phyloP scores from a whole-genome alignment of 2,797 vertebrate genomes.

The Ceryle rudis region DNA sequence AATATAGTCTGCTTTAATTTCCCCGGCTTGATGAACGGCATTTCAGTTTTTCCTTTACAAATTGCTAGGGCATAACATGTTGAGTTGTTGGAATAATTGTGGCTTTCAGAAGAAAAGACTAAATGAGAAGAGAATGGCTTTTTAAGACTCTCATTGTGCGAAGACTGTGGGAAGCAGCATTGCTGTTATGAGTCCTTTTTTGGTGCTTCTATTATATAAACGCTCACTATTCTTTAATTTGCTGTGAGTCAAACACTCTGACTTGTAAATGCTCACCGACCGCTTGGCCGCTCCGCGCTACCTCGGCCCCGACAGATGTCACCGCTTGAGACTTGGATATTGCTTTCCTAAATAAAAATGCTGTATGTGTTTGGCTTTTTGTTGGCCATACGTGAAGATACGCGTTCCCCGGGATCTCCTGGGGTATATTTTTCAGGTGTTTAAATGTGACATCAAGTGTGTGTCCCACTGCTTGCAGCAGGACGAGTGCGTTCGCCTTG shows the following conservation, averaged over 20 bases:
- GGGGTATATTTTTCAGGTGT: background rate
- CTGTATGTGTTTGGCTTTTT: background rate
- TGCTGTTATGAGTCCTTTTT: background rate
- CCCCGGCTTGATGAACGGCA: background rate
- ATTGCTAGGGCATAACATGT: background rate
- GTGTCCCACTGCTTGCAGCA: background rate
- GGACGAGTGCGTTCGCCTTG: background rate
- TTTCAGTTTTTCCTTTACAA: conserved; percentile 17
- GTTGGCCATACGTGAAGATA: background rate
- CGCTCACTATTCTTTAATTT: background rate
- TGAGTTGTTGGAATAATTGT: conserved; percentile 40
- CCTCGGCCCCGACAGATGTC: background rate
- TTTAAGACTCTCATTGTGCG: background rate
- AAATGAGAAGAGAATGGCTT: conserved; percentile 6
- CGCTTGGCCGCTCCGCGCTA: background rate
- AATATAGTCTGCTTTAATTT: conserved; percentile 35
- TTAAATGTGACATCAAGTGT: background rate
- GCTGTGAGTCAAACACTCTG: conserved; percentile 12
- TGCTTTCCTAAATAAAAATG: background rate
- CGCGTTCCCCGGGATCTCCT: background rate
- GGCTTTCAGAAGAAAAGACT: conserved; percentile 24
- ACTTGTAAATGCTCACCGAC: background rate
- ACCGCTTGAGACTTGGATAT: background rate
- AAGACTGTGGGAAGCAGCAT: conserved; percentile 12
- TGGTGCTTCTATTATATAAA: background rate